These are phyloP conservation scores for Phylloscopus trochilus DNA, from an alignment of 2,113 vertebrate species.

Conservation along the genomic window DNA sequence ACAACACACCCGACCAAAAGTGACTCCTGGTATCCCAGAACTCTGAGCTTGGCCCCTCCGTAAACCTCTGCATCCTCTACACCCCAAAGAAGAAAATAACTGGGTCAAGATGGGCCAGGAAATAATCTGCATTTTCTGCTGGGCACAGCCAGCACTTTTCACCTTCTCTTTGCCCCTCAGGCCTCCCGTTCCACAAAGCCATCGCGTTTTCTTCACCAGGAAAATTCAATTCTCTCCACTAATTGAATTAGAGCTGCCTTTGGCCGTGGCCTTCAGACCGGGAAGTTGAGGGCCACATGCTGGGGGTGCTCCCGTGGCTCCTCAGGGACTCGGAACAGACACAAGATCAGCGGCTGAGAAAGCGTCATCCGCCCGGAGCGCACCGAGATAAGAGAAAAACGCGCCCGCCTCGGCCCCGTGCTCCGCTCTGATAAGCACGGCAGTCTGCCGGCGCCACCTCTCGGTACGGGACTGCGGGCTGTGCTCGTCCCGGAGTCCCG, in stretches of 20 bases:
- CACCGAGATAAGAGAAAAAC: constrained; percentile 58
- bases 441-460: constrained; percentile 64
- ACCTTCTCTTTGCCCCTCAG: not conserved
- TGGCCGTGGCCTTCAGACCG: constrained; percentile 4
- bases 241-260: not conserved
- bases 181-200: not conserved
- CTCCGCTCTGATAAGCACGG: not conserved
- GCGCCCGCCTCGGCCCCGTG: not conserved
- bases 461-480: not conserved
- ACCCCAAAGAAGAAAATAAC: not conserved
- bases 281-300: not conserved
- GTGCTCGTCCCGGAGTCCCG: fast-evolving
- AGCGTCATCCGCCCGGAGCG: not conserved
- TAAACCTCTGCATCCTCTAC: not conserved
- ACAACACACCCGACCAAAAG: not conserved
- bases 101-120: not conserved
- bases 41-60: not conserved
- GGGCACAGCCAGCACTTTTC: not conserved
- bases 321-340: constrained; percentile 12
- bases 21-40: not conserved
- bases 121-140: not conserved
- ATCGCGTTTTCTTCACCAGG: not conserved
- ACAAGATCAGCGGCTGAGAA: constrained; percentile 48
- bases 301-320: constrained; percentile 11
- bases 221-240: not conserved